Evolutionary conservation across 2,888 invertebrate genomes (phyloP), one percentile per base, ranked within the genome.

Genomic region (Dynastes maya): DNA sequence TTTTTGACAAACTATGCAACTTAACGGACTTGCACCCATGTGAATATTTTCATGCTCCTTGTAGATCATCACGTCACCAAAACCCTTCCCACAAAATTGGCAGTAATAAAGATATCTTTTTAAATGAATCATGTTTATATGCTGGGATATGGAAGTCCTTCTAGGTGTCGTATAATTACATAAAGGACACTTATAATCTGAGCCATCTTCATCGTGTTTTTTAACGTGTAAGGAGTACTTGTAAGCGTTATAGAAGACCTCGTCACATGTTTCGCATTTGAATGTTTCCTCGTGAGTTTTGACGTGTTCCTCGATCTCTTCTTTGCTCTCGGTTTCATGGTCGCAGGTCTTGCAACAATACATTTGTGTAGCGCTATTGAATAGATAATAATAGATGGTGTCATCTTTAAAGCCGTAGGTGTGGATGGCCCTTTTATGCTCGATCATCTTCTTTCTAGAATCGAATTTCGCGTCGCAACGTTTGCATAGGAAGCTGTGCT

Each of bases 61-160:
- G 45, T 90, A 85, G 63, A 89, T 89, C 5, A 89, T 87, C n/a
- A 86, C 86, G 16, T 87, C 87, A 1, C 89, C 88, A 82, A 88
- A 91, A 2, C 88, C 89, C 82, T 90, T 90, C 0, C 90, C 91
- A 78, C 91, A 91, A 1, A 86, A 86, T 45, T 88, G 85, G 77
- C 91, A 91, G 6, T 90, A 87, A 78, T 86, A 89, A 68, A 88
- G 88, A 80, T 88, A 89, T 72, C 89, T 87, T 84, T 90, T 90
- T 76, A 87, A 85, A 81, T 91, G 91, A 87, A 90, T 90, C 58
- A 90, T 89, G 89, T 89, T 91, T 89, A 90, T 92, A 90, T 83
- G 92, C 84, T 80, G 91, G 89, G 84, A 91, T 86, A 86, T 78
- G 51, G 84, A 85, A 8, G 85, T 84, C 37, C 84, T 82, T 64